Evolutionary conservation across 2,113 vertebrate genomes (phyloP), one percentile per base, ranked within the genome.

Genomic region (Leuciscus idus): DNA sequence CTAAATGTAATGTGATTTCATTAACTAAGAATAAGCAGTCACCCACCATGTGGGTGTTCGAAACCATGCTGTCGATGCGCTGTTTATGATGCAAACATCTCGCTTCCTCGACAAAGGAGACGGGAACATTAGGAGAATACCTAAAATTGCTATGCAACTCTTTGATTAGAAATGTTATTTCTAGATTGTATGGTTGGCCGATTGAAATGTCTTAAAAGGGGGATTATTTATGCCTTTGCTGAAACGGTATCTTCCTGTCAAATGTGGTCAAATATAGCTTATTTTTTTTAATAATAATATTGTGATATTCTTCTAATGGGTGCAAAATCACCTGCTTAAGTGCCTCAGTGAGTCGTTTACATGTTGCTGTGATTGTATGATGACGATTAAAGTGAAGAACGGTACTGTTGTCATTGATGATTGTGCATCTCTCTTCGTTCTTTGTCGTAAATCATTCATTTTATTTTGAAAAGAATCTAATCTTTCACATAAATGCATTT

Each of bases 391-490:
- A 83, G 13, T 12, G 33, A 43, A 57, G 39, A n/a, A 52, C 23
- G 19, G 10, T 36, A 43, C 57, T 19, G 52, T 57, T 57, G 52
- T 21, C 52, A 57, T 57, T 57, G 52, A 55, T 21, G 26, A 57
- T 74, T 73, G 68, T 84, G 21, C 19, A 5, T 59, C 8, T 33
- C 55, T n/a, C 28, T 59, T 59, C 3, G 30, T 19, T 33, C 4
- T 7, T 36, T 70, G 28, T 83, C 55, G 81, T 10, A 70, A 70
- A 70, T 55, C 3, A 39, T 55, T 66, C 4, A 28, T 73, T 84
- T 83, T 55, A 72, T 73, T 73, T 57, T 36, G 2, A 57, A 59
- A 84, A 73, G 30, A 83, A 84, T 59, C 82, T 84, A 84, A 84
- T 73, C 52, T 73, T 61, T 81, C 52, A 81, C 66, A 81, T 55